These are phyloP conservation scores for Drosophila meridiana DNA, from an alignment of 2,888 invertebrate genomes.

Conservation along the genomic window DNA sequence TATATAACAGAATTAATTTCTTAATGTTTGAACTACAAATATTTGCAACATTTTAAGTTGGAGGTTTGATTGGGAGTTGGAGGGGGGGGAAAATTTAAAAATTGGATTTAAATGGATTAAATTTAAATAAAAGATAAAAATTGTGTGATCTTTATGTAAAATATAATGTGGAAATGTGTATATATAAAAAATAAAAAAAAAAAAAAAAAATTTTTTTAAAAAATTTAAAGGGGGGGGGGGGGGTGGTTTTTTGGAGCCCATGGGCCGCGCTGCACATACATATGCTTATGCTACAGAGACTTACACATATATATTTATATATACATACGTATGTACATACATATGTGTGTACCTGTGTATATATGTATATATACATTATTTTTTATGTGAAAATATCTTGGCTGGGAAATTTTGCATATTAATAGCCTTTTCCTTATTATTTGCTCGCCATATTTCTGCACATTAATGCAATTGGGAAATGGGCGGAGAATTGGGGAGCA, in stretches of 20 bases:
- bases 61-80: too few relatives aligned
- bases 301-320: neutral
- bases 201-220: too few relatives aligned
- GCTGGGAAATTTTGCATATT: constrained; percentile 45
- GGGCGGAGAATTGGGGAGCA: constrained; percentile 6
- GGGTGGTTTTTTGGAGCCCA: too few relatives aligned
- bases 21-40: neutral
- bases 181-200: too few relatives aligned
- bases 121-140: too few relatives aligned
- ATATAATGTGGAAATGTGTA: too few relatives aligned
- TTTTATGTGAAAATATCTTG: constrained; percentile 41
- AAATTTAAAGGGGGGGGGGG: too few relatives aligned
- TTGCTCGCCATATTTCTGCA: constrained; percentile 2
- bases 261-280: constrained; percentile 7
- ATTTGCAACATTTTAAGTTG: neutral
- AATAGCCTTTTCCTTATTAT: constrained; percentile 59
- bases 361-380: neutral
- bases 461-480: constrained; percentile 4
- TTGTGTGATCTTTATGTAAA: too few relatives aligned
- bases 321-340: neutral
- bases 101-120: too few relatives aligned
- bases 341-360: too few relatives aligned
- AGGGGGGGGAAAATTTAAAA: too few relatives aligned
- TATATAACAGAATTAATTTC: neutral
- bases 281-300: constrained; percentile 2